Base-by-base conservation (phyloP, 2,113 vertebrate species). In the Eulacestoma nigropectus region DNA sequence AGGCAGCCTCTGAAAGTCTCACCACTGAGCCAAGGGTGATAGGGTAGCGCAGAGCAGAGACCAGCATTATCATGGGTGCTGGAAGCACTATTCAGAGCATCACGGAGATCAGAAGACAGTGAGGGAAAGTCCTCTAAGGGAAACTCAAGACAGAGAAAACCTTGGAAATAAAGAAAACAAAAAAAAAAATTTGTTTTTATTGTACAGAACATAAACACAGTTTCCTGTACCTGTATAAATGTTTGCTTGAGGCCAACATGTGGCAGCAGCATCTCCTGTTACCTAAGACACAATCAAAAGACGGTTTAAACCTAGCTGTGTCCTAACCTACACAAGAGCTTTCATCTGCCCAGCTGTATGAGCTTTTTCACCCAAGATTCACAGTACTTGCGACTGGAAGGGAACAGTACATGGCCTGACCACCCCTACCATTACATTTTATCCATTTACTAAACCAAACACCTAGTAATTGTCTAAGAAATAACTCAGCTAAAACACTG, bases 21-120 rank as follows among this genome's bases (percentile, higher is more conserved):
- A 26, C 3, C 39, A 1, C 5, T 37, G 65, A 68, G 17, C 14
- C 27, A 29, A 50, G 0, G 2, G 8, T 29, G 25, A 17, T 2
- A 56, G 55, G 7, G 30, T 15, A 46, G 47, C n/a, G 16, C 50
- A 67, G 35, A 42, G 42, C 26, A n/a, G 18, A 42, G 35, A 25
- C 22, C 77, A 69, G 25, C 59, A 74, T 16, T 7, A 18, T 11
- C 25, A 4, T 4, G 35, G 41, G 18, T 67, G 46, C 33, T 41
- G n/a, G 49, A 22, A 79, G 5, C 21, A 35, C 41, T 64, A 13
- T 5, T 35, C 62, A 56, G 73, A 83, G 14, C 12, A 10, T 13
- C 22, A 9, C 12, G 29, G 29, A n/a, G 22, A 63, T 7, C 20
- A 56, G 11, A 64, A 7, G 11, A 65, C 12, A 49, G 32, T 1